Evolutionary conservation across 2,797 vertebrate genomes (phyloP).

Genomic region (Anableps anableps): DNA sequence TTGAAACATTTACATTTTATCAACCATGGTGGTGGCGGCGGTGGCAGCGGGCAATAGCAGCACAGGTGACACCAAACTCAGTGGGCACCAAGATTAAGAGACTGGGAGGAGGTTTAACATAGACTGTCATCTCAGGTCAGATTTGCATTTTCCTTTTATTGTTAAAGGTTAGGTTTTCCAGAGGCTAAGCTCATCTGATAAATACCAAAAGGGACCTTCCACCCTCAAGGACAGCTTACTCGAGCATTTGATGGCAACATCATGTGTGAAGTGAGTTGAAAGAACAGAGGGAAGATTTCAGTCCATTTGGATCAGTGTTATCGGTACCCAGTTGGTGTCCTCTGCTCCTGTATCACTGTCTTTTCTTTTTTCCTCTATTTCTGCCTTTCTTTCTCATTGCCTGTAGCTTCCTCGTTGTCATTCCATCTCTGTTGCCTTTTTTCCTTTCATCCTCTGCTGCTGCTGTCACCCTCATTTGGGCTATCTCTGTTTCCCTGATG

Average conservation of each 20-base stretch:
- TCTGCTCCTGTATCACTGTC: slow-evolving; percentile 26
- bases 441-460: slow-evolving; percentile 54
- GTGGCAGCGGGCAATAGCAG: slow-evolving; percentile 22
- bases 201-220: slow-evolving; percentile 56
- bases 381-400: slow-evolving; percentile 32
- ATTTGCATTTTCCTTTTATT: slow-evolving; percentile 77
- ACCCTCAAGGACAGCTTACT: slow-evolving; percentile 33
- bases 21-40: slow-evolving; percentile 43
- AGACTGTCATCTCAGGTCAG: slow-evolving; percentile 75
- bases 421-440: slow-evolving; percentile 60
- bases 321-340: slow-evolving; percentile 33
- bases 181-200: slow-evolving; percentile 73
- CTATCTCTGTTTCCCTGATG: slow-evolving; percentile 39
- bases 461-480: slow-evolving; percentile 46
- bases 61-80: slow-evolving; percentile 65
- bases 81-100: slow-evolving; percentile 68
- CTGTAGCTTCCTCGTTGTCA: slow-evolving; percentile 54
- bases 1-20: slow-evolving; percentile 75
- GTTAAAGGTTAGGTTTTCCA: slow-evolving; percentile 76
- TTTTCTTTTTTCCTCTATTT: slow-evolving; percentile 22
- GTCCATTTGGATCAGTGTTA: slow-evolving; percentile 32
- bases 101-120: slow-evolving; percentile 67
- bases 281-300: slow-evolving; percentile 34
- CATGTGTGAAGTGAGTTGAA: slow-evolving; percentile 47
- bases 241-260: slow-evolving; percentile 47